Percentiles rank a stretch among this genome's conserved stretches.
Conservation (phyloP, 1,140 invertebrate genomes). For the Polyergus mexicanus region DNA sequence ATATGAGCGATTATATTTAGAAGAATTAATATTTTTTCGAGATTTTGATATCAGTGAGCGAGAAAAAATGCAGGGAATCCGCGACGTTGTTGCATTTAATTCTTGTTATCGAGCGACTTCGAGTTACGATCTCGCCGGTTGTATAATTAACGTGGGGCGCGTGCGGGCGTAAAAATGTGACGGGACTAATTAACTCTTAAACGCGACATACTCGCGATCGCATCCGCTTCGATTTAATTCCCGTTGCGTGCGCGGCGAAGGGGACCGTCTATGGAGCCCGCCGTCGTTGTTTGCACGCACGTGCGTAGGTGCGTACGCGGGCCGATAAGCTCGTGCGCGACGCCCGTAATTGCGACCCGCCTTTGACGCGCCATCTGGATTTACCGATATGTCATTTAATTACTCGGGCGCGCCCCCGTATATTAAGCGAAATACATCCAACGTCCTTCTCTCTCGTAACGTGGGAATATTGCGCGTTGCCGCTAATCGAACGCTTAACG, state of each 20-base stretch:
- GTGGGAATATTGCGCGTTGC: conserved; percentile 62
- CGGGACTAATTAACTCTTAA: conserved; percentile 59
- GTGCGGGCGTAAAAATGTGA: conserved; percentile 15
- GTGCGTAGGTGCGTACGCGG: conserved; percentile 41
- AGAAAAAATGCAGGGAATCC: neutral
- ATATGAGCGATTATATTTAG: conserved; percentile 11
- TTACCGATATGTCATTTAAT: conserved; percentile 57
- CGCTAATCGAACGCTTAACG: conserved; percentile 58
- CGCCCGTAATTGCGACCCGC: conserved; percentile 37
- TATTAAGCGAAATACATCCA: conserved; percentile 58
- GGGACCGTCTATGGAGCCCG: neutral
- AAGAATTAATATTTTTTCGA: neutral
- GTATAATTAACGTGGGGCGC: conserved; percentile 34
- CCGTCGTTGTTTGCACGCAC: conserved; percentile 38
- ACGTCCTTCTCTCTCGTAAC: conserved; percentile 51
- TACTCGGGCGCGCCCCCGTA: conserved; percentile 20
- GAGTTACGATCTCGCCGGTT: conserved; percentile 23
- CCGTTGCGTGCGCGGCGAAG: conserved; percentile 1
- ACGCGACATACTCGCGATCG: conserved; percentile 33
- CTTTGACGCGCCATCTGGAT: conserved; percentile 50
- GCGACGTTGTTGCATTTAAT: conserved; percentile 16
- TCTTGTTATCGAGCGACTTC: neutral
- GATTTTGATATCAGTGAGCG: neutral
- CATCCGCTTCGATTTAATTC: conserved; percentile 42
- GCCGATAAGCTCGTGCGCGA: conserved; percentile 42